These are phyloP conservation scores for Amniataba percoides DNA, from an alignment of 2,797 vertebrate genomes.

Conservation along the genomic window DNA sequence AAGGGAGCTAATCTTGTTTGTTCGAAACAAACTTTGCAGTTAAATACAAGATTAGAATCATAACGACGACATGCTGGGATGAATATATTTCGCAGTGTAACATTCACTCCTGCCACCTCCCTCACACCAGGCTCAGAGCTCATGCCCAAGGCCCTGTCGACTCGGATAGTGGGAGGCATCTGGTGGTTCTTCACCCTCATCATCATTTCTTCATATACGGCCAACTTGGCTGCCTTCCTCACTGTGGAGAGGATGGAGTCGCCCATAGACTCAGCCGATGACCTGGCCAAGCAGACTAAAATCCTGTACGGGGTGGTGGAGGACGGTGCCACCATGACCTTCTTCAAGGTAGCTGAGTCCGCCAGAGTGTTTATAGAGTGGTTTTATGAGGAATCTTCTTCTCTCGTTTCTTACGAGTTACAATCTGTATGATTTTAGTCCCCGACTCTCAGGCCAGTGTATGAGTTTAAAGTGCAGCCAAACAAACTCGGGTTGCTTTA, in stretches of 20 bases:
- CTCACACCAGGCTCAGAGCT: conserved; percentile 95
- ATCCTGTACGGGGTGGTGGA: conserved; percentile 97
- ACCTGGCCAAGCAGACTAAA: conserved; percentile 98
- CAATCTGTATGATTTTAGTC: background rate
- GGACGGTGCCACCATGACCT: conserved; percentile 97
- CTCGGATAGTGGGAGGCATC: conserved; percentile 99
- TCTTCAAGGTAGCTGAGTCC: conserved; percentile 91
- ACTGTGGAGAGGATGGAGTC: conserved; percentile 99
- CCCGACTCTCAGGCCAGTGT: background rate
- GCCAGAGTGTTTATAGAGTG: background rate
- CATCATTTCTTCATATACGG: conserved; percentile 99
- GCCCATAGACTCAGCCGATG: conserved; percentile 97
- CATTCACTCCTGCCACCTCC: conserved; percentile 66
- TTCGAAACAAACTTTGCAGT: conserved; percentile 35
- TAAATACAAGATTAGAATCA: conserved; percentile 36
- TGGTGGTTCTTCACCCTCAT: conserved; percentile 99
- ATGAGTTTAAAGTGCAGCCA: background rate
- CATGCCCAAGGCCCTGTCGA: conserved; percentile 99
- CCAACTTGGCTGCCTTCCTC: conserved; percentile 98
- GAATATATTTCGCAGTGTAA: conserved; percentile 49
- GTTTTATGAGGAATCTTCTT: background rate
- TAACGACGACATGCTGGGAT: conserved; percentile 31
- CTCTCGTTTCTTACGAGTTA: conserved; percentile 5
- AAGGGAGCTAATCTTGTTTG: conserved; percentile 21
- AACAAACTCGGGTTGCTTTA: background rate